Conservation (phyloP, 2,888 invertebrate genomes). For the Tribolium freemani region DNA sequence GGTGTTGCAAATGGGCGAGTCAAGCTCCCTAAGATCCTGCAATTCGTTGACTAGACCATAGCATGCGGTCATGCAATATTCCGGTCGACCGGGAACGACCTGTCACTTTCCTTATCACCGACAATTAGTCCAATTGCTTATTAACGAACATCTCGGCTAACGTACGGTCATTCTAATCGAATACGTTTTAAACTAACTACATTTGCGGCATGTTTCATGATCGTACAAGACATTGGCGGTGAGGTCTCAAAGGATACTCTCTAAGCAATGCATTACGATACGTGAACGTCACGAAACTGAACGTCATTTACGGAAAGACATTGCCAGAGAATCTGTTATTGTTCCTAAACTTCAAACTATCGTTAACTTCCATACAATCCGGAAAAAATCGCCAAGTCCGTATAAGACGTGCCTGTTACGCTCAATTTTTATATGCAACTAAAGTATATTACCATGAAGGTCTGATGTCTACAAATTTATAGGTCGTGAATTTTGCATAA, state of each 20-base stretch:
- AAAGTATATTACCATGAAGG: too few relatives aligned
- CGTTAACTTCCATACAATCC: too few relatives aligned
- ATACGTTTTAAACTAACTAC: constrained; percentile 18
- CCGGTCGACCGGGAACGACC: constrained; percentile 47
- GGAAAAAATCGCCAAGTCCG: too few relatives aligned
- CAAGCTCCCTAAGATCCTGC: constrained; percentile 58
- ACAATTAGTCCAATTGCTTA: constrained; percentile 43
- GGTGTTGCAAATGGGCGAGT: constrained; percentile 60
- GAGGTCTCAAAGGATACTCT: background rate
- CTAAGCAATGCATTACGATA: background rate
- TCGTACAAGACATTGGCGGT: background rate
- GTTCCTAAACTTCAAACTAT: too few relatives aligned
- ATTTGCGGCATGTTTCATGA: constrained; percentile 10
- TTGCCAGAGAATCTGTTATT: too few relatives aligned
- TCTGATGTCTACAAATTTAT: too few relatives aligned
- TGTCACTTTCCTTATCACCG: constrained; percentile 47
- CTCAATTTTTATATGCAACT: too few relatives aligned
- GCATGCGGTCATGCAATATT: constrained; percentile 58
- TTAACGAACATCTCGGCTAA: constrained; percentile 33
- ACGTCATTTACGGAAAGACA: too few relatives aligned
- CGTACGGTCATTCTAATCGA: constrained; percentile 21
- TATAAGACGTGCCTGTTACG: too few relatives aligned
- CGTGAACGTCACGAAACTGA: too few relatives aligned
- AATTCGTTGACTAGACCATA: constrained; percentile 54
- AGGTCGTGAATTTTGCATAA: too few relatives aligned